Evolutionary conservation across 2,888 invertebrate species (phyloP).

Genomic region (Trachelus tabidus): DNA sequence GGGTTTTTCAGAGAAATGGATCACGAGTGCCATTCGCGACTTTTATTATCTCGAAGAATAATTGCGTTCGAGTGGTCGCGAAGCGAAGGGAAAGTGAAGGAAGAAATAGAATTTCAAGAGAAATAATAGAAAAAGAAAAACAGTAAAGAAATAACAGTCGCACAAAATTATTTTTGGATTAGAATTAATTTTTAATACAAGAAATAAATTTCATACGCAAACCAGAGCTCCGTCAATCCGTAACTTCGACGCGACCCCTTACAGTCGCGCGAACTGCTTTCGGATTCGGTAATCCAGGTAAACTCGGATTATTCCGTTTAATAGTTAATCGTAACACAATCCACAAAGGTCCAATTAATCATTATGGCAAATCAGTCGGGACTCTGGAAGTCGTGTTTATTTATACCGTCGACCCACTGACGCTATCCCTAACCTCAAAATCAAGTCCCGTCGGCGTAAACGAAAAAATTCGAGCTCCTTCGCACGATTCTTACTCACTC

Average conservation of each 20-base stretch:
- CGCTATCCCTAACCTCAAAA: background rate
- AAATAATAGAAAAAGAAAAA: background rate
- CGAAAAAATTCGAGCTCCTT: background rate
- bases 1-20: background rate
- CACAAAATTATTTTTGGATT: no score
- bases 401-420: background rate
- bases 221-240: background rate
- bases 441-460: background rate
- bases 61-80: background rate
- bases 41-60: background rate
- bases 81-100: background rate
- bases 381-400: background rate
- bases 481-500: background rate
- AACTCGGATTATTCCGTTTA: background rate
- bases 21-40: background rate
- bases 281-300: background rate
- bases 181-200: no score
- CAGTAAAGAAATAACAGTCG: no score
- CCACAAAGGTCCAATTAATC: background rate
- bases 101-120: background rate
- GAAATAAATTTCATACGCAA: background rate
- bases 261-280: background rate
- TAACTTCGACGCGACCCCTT: background rate
- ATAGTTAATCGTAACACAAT: background rate
- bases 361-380: background rate